phyloP scores from a whole-genome alignment of 2,888 invertebrate genomes.

The Ellobium chinense region DNA sequence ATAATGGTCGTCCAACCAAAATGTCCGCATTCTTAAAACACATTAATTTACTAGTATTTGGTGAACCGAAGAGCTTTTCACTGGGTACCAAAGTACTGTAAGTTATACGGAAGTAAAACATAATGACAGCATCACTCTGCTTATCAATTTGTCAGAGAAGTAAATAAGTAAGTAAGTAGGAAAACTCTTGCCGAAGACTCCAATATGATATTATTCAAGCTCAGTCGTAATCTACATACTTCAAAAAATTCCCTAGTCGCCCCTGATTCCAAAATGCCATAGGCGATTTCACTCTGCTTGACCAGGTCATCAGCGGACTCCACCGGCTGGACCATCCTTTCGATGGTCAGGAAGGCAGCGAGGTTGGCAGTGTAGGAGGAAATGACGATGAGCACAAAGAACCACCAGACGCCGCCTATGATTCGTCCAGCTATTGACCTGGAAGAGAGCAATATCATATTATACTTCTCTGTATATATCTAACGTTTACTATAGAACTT shows the following conservation, averaged over 20 bases:
- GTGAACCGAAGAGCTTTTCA: too few relatives aligned
- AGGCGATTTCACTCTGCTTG: conserved; percentile 83
- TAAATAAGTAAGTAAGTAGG: neutral
- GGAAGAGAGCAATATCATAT: too few relatives aligned
- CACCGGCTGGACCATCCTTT: conserved; percentile 96
- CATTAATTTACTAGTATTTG: too few relatives aligned
- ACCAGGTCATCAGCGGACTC: conserved; percentile 94
- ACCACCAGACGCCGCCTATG: conserved; percentile 99
- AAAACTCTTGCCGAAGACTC: neutral
- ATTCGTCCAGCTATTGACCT: conserved; percentile 94
- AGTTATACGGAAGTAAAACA: too few relatives aligned
- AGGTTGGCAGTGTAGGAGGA: conserved; percentile 99
- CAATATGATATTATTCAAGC: too few relatives aligned
- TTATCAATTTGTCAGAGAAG: neutral
- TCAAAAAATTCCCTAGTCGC: conserved; percentile 94
- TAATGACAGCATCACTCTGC: too few relatives aligned
- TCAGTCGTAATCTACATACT: too few relatives aligned
- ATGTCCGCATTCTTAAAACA: too few relatives aligned
- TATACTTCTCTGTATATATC: too few relatives aligned
- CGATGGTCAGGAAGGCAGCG: conserved; percentile 95
- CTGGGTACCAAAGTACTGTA: too few relatives aligned
- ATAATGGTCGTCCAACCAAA: too few relatives aligned
- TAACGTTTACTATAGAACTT: too few relatives aligned
- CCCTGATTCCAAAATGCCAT: conserved; percentile 86
- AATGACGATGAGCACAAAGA: conserved; percentile 97